Evolutionary conservation across 2,888 invertebrate genomes (phyloP), one percentile per base, ranked within the genome.

Genomic region (Calliphora vomitoria): DNA sequence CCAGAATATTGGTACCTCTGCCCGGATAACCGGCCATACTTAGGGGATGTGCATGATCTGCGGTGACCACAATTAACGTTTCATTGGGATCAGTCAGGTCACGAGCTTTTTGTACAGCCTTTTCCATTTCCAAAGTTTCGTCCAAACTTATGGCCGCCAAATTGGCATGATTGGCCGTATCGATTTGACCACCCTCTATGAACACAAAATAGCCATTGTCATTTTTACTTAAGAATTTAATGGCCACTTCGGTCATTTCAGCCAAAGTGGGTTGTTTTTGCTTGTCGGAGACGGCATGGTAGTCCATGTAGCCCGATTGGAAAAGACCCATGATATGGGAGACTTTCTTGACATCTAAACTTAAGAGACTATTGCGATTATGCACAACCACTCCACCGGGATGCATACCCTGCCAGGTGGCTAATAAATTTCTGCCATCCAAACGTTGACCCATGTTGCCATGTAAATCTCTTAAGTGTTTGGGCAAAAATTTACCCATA

Each of bases 11-110:
- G 4, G 92, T 94, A 11, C 95, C 96, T 60, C 93, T 90, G 0
- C 89, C 94, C 0, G 97, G 96, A 90, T 97, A 97, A 0, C 97
- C 97, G 58, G 96, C 95, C 53, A 97, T 95, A 0, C 95, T 95
- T 95, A 97, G 95, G 0, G 96, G 96, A 90, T 97, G 97, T 0
- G 96, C 95, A 91, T 97, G 97, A 92, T 97, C 97, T 0, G 97
- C 94, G 0, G 96, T 96, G 3, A 97, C 97, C 0, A 98, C 95
- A 58, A 97, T 96, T 1, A 98, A 93, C 0, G 98, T 98, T 41
- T 98, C 97, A 10, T 95, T 93, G 8, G 93, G 93, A 79, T 94
- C 93, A 0, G 96, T 96, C 90, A 96, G 90, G 0, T 94, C 92
- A 71, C 94, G 91, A 0, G 97, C 96, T 89, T 94, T 93, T 87